Evolutionary conservation across 1,140 invertebrate species (phyloP).

Genomic region (Drosophila eugracilis): DNA sequence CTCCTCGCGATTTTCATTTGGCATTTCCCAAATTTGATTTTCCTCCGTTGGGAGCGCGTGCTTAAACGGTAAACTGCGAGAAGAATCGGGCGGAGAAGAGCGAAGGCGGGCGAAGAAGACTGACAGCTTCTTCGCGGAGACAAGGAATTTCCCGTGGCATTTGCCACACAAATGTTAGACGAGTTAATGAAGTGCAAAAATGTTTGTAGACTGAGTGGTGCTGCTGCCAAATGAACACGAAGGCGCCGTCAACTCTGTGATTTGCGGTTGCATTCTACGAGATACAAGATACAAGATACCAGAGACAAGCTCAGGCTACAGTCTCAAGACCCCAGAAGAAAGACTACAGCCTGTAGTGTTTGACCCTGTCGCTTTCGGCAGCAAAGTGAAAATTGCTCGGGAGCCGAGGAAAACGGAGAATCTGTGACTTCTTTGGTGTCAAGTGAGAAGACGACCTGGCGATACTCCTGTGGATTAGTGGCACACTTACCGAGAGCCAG

Average conservation of each 20-base stretch:
- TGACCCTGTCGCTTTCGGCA: constrained; percentile 41
- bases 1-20: constrained; percentile 26
- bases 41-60: constrained; percentile 39
- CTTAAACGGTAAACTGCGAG: constrained; percentile 47
- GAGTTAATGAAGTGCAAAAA: constrained; percentile 79
- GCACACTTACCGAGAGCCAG: constrained; percentile 44
- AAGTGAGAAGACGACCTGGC: constrained; percentile 37
- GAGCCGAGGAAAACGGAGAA: constrained; percentile 31
- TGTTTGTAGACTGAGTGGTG: constrained; percentile 54
- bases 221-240: constrained; percentile 49
- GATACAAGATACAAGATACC: too few species aligned
- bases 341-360: constrained; percentile 16
- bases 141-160: constrained; percentile 67
- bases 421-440: constrained; percentile 39
- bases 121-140: constrained; percentile 15
- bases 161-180: constrained; percentile 68
- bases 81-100: constrained; percentile 30
- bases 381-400: constrained; percentile 69
- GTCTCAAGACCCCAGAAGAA: constrained; percentile 8
- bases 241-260: constrained; percentile 58
- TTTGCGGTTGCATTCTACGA: constrained; percentile 54
- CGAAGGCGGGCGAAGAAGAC: constrained; percentile 12
- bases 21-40: constrained; percentile 4
- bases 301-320: constrained; percentile 17
- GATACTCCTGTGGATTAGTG: constrained; percentile 45